These are phyloP conservation scores for Lepidochitona cinerea DNA, from an alignment of 2,888 invertebrate genomes.

Conservation along the genomic window DNA sequence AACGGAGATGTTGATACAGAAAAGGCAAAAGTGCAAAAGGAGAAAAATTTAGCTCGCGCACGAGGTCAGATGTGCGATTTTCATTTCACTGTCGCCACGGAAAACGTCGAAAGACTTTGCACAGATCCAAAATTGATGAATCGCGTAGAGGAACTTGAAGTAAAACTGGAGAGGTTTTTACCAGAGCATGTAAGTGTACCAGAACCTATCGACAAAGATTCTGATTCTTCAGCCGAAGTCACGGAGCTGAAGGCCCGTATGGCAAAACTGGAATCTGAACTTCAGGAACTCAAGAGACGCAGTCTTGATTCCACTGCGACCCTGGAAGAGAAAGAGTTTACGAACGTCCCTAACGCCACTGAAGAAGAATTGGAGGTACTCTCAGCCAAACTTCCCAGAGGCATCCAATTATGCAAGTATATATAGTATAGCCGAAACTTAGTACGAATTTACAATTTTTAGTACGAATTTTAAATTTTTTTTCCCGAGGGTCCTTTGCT, in stretches of 20 bases:
- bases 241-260: background rate
- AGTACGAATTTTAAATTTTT: too few relatives aligned
- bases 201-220: background rate
- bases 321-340: slow-evolving; percentile 3
- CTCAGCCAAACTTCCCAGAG: background rate
- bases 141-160: background rate
- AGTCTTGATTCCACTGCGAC: background rate
- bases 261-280: background rate
- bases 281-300: background rate
- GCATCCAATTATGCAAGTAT: slow-evolving; percentile 13
- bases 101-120: background rate
- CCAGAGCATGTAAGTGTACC: background rate
- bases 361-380: background rate
- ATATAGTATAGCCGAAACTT: too few relatives aligned
- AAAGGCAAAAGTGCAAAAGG: background rate
- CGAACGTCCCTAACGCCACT: background rate
- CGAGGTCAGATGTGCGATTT: slow-evolving; percentile 6
- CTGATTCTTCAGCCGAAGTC: background rate
- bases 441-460: too few relatives aligned
- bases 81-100: slow-evolving; percentile 6
- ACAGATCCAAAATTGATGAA: slow-evolving; percentile 1
- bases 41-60: background rate
- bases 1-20: background rate
- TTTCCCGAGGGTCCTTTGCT: too few relatives aligned
- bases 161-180: background rate